Conservation (phyloP, 2,888 invertebrate genomes). For the Drosophila anceps region DNA sequence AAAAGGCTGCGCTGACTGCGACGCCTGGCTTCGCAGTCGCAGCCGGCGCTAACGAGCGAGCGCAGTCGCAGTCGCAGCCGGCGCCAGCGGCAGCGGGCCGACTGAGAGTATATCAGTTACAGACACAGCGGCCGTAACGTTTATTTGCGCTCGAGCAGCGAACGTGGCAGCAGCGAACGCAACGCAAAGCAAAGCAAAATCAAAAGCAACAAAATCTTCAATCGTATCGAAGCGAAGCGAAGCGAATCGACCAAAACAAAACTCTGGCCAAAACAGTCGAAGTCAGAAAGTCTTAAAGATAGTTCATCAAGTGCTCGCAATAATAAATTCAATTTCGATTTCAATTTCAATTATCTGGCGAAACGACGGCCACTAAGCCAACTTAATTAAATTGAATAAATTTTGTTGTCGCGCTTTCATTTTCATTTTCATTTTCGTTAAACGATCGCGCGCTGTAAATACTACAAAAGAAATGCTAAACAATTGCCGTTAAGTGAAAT, state of each 20-base stretch:
- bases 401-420: conserved; percentile 52
- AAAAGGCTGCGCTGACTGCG: conserved; percentile 24
- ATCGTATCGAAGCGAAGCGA: conserved; percentile 13
- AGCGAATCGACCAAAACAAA: conserved; percentile 23
- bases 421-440: conserved; percentile 40
- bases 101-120: conserved; percentile 82
- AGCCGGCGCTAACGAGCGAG: conserved; percentile 15
- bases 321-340: conserved; percentile 25
- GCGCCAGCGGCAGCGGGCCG: conserved; percentile 31
- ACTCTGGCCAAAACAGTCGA: conserved; percentile 11
- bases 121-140: conserved; percentile 74
- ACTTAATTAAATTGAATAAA: conserved; percentile 52
- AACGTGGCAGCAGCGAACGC: conserved; percentile 82
- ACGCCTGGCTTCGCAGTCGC: conserved; percentile 16
- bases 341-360: conserved; percentile 28
- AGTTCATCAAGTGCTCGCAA: conserved; percentile 34
- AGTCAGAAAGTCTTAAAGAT: conserved; percentile 18
- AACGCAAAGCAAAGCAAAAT: conserved; percentile 52
- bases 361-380: conserved; percentile 31
- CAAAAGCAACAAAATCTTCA: conserved; percentile 33
- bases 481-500: conserved; percentile 50
- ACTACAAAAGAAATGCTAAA: conserved; percentile 32
- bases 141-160: conserved; percentile 84
- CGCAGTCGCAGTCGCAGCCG: conserved; percentile 15
- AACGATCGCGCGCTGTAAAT: conserved; percentile 18